Conservation (phyloP, 2,113 vertebrate species). For the Phylloscopus trochilus region DNA sequence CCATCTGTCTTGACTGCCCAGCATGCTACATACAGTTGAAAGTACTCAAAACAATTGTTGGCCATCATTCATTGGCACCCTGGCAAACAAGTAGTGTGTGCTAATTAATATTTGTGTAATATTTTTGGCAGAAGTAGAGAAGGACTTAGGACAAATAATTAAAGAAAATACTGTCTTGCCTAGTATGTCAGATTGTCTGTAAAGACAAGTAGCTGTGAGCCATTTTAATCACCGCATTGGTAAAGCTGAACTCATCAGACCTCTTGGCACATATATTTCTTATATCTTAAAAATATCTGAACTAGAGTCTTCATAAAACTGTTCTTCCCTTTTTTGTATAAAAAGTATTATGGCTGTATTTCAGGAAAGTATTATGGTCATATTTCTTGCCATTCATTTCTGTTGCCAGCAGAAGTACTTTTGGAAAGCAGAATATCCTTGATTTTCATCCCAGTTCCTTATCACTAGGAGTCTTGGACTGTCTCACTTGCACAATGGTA, state of each 20-base stretch:
- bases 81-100: not conserved
- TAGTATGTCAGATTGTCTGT: not conserved
- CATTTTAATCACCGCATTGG: not conserved
- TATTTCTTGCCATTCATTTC: not conserved
- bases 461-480: not conserved
- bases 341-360: not conserved
- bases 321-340: not conserved
- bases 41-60: not conserved
- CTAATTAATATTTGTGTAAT: not conserved
- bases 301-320: not conserved
- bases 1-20: not conserved
- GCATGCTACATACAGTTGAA: rapidly evolving
- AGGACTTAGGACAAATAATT: not conserved
- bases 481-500: not conserved
- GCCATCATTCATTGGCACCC: not conserved
- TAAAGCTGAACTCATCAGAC: not conserved
- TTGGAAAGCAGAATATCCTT: not conserved
- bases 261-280: not conserved
- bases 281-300: not conserved
- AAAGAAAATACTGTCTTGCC: not conserved
- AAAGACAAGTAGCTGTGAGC: not conserved
- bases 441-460: not conserved
- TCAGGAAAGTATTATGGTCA: rapidly evolving
- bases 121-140: not conserved
- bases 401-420: not conserved